A percentile compares a stretch with the other conserved stretches of the same genome.
Evolutionary conservation across 2,113 vertebrate species (phyloP).

Genomic region (Ptyas mucosa): DNA sequence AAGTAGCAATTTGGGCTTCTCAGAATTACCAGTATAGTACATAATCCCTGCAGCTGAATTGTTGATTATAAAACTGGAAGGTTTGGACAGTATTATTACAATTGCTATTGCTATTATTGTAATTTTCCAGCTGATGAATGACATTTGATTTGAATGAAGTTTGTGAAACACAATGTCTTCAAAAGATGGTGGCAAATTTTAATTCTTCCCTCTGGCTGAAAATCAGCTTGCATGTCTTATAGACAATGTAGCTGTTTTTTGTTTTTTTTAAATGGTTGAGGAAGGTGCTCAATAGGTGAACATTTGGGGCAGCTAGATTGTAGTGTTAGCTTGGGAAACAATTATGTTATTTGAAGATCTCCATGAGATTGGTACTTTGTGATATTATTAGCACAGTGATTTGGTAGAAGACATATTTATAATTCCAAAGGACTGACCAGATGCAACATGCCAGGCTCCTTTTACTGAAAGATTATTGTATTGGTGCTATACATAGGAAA

Average conservation of each 20-base stretch:
- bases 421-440: not conserved
- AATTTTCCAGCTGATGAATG: not conserved
- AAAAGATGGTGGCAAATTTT: not conserved
- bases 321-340: not conserved
- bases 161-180: not conserved
- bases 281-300: too few species aligned
- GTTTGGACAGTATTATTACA: not conserved
- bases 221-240: not conserved
- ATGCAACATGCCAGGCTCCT: not conserved
- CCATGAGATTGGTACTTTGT: not conserved
- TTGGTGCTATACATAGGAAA: not conserved
- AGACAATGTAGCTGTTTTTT: not conserved
- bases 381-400: not conserved
- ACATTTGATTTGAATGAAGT: not conserved
- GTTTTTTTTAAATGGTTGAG: not conserved
- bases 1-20: not conserved
- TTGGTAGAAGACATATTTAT: not conserved
- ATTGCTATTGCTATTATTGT: not conserved
- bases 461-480: not conserved
- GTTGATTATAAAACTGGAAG: not conserved
- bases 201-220: too few species aligned
- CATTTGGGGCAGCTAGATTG: not conserved
- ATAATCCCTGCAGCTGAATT: not conserved
- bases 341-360: not conserved
- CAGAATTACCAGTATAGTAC: not conserved